A percentile compares a stretch with the other conserved stretches of the same genome.
These are phyloP conservation scores for Adelognathus sp. DNA, from an alignment of 2,888 invertebrate genomes.

Conservation along the genomic window DNA sequence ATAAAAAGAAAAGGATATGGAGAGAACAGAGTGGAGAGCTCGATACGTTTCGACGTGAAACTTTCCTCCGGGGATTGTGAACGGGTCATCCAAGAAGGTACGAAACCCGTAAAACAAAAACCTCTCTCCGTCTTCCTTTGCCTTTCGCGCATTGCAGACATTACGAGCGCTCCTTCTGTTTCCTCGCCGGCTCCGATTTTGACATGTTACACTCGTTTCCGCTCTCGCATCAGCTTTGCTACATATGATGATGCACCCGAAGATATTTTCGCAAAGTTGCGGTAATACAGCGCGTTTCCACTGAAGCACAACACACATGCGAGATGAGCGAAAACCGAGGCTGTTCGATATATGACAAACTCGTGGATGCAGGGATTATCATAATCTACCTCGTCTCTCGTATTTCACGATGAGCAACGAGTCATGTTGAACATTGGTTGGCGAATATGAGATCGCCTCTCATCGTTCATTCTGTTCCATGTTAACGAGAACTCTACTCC, in stretches of 20 bases:
- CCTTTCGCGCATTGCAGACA: not conserved
- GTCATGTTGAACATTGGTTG: not conserved
- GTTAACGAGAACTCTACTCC: too few relatives aligned
- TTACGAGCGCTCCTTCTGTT: not conserved
- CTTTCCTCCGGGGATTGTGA: not conserved
- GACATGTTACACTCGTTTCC: too few relatives aligned
- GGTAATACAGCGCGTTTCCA: not conserved
- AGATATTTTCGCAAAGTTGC: not conserved
- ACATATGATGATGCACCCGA: too few relatives aligned
- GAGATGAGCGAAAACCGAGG: not conserved
- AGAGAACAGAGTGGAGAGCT: not conserved
- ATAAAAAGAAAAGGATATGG: not conserved
- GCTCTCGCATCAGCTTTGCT: too few relatives aligned
- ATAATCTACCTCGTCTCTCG: not conserved
- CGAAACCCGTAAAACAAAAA: not conserved
- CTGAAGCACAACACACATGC: not conserved
- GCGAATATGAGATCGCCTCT: not conserved
- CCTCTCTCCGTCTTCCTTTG: not conserved
- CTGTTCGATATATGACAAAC: conserved; percentile 10
- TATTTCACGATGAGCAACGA: conserved; percentile 3
- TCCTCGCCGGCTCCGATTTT: too few relatives aligned
- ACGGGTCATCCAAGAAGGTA: not conserved
- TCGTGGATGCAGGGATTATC: not conserved
- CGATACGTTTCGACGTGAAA: not conserved
- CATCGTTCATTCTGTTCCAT: not conserved